Evolutionary conservation across 53 echinoderm and acorn worm genomes (phyloP).

Genomic region (Pentamera pediparva): DNA sequence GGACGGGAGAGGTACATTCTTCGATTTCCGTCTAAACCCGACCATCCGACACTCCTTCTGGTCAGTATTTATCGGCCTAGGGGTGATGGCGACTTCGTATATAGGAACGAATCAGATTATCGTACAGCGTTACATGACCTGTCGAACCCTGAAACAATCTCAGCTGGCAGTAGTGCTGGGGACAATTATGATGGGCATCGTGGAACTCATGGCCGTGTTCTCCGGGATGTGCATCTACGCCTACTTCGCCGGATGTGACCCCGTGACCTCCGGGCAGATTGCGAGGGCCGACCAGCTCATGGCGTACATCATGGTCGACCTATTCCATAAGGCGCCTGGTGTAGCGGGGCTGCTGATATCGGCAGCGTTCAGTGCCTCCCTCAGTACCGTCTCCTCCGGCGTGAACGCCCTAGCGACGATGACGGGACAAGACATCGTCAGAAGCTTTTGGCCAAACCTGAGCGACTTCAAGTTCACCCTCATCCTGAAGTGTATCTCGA

Average conservation of each 20-base stretch:
- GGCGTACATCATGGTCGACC: background rate
- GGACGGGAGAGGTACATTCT: background rate
- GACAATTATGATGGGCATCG: background rate
- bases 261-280: background rate
- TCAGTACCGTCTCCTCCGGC: conserved; percentile 16
- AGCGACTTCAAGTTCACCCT: background rate
- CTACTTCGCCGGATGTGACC: conserved; percentile 27
- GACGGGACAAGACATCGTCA: conserved; percentile 7
- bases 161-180: background rate
- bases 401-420: conserved; percentile 13
- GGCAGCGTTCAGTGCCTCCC: conserved; percentile 7
- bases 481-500: background rate
- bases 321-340: conserved; percentile 1
- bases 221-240: conserved; percentile 16
- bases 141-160: background rate
- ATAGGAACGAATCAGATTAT: conserved; percentile 18
- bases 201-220: background rate
- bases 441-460: background rate
- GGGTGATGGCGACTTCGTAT: background rate
- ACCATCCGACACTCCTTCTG: conserved; percentile 16
- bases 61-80: background rate
- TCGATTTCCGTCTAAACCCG: conserved; percentile 6
- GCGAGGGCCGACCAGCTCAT: conserved; percentile 6
- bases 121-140: conserved; percentile 29
- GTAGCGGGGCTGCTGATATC: conserved; percentile 1